Percentiles rank a stretch among this genome's conserved stretches.
These are phyloP conservation scores for Cheumatopsyche charites DNA, from an alignment of 1,140 invertebrate genomes.

Conservation along the genomic window DNA sequence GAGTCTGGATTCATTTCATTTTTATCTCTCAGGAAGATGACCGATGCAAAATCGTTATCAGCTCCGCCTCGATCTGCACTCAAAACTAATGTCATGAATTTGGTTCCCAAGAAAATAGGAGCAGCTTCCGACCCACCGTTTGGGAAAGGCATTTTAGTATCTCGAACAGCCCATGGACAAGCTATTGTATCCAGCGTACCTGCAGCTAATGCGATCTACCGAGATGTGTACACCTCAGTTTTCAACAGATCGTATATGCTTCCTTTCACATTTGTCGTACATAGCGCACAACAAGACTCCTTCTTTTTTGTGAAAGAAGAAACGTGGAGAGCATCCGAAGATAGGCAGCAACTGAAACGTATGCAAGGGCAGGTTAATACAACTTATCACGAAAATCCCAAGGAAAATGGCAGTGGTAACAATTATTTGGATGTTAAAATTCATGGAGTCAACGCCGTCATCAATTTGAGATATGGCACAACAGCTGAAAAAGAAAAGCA, in stretches of 20 bases:
- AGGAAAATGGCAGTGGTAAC: slow-evolving; percentile 71
- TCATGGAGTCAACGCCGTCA: slow-evolving; percentile 79
- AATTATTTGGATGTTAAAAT: slow-evolving; percentile 85
- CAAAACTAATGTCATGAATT: slow-evolving; percentile 74
- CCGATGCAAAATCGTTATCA: slow-evolving; percentile 72
- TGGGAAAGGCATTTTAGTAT: slow-evolving; percentile 89
- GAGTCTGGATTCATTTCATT: slow-evolving; percentile 82
- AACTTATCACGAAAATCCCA: slow-evolving; percentile 83
- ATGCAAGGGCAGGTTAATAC: slow-evolving; percentile 91
- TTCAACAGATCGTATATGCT: slow-evolving; percentile 90
- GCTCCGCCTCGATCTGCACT: slow-evolving; percentile 75
- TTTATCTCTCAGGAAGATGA: slow-evolving; percentile 74
- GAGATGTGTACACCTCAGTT: slow-evolving; percentile 92
- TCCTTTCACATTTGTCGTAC: slow-evolving; percentile 86
- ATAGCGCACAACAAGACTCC: slow-evolving; percentile 87
- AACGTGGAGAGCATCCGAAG: slow-evolving; percentile 83
- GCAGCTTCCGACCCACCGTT: slow-evolving; percentile 84
- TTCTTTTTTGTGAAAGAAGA: slow-evolving; percentile 96
- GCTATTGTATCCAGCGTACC: slow-evolving; percentile 86
- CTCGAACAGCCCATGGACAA: slow-evolving; percentile 75
- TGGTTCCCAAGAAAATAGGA: slow-evolving; percentile 73
- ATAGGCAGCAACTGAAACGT: slow-evolving; percentile 85
- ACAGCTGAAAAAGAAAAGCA: slow-evolving; percentile 87
- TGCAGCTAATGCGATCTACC: slow-evolving; percentile 84
- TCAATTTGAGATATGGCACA: slow-evolving; percentile 88